A percentile compares a stretch with the other conserved stretches of the same genome.
Evolutionary conservation across 2,797 vertebrate genomes (phyloP).

Genomic region (Arctocebus calabarensis): DNA sequence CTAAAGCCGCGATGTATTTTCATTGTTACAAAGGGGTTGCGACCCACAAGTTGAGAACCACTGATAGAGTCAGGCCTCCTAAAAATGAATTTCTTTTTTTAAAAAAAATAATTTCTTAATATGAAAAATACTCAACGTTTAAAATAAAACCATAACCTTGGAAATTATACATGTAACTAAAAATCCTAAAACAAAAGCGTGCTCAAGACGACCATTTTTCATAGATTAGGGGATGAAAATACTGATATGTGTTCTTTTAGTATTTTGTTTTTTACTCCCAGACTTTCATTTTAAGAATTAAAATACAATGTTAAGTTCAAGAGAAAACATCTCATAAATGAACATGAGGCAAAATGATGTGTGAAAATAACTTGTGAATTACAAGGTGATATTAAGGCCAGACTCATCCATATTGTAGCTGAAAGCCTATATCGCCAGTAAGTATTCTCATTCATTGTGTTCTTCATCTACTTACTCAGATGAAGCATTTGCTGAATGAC

Average conservation of each 20-base stretch:
- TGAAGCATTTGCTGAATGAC: not conserved
- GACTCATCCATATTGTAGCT: not conserved
- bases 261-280: conserved; percentile 45
- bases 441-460: not conserved
- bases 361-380: not conserved
- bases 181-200: not conserved
- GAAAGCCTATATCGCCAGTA: not conserved
- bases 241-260: not conserved
- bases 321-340: not conserved
- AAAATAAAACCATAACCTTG: conserved; percentile 35
- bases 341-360: not conserved
- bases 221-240: not conserved
- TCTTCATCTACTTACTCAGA: not conserved
- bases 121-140: conserved; percentile 19
- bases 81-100: not conserved
- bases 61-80: not conserved
- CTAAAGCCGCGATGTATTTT: no score
- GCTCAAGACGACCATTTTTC: not conserved
- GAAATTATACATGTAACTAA: not conserved
- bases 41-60: no score
- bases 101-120: conserved; percentile 61
- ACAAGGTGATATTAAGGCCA: not conserved
- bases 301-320: not conserved
- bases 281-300: conserved; percentile 22
- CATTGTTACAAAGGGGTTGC: no score